Evolutionary conservation across 1,140 invertebrate species (phyloP).

Genomic region (Drosophila bipectinata): DNA sequence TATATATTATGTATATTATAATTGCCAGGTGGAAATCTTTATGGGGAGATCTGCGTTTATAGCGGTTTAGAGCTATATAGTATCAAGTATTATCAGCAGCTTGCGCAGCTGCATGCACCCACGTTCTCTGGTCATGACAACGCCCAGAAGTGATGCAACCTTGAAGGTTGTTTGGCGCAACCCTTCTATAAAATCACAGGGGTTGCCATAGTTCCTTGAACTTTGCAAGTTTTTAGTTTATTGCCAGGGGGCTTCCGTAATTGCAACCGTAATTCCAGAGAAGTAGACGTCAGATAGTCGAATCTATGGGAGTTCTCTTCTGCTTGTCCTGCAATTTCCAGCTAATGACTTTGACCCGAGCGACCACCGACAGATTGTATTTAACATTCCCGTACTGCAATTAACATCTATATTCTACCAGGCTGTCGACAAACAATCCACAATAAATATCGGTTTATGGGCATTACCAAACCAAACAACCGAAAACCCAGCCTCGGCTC

Average conservation of each 20-base stretch:
- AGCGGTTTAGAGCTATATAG: conserved; percentile 6
- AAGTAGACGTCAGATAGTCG: conserved; percentile 7
- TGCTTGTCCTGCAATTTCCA: conserved; percentile 23
- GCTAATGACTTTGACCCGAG: conserved; percentile 36
- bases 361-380: conserved; percentile 16
- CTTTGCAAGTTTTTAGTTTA: conserved; percentile 35
- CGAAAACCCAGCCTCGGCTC: conserved; percentile 23
- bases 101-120: conserved; percentile 38
- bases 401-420: conserved; percentile 16
- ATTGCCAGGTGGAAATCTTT: conserved; percentile 32
- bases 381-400: conserved; percentile 19
- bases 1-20: conserved; percentile 13
- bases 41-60: background rate
- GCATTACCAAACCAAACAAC: conserved; percentile 11
- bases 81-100: conserved; percentile 17
- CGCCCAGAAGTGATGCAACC: conserved; percentile 37
- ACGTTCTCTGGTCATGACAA: conserved; percentile 31
- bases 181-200: conserved; percentile 6
- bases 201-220: conserved; percentile 16
- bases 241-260: conserved; percentile 3
- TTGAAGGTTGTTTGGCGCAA: conserved; percentile 12
- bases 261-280: conserved; percentile 13
- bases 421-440: background rate
- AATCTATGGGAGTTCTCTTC: conserved; percentile 8
- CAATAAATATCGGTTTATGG: conserved; percentile 22